Evolutionary conservation across 2,797 vertebrate species (phyloP).

Genomic region (Clarias pachynema): DNA sequence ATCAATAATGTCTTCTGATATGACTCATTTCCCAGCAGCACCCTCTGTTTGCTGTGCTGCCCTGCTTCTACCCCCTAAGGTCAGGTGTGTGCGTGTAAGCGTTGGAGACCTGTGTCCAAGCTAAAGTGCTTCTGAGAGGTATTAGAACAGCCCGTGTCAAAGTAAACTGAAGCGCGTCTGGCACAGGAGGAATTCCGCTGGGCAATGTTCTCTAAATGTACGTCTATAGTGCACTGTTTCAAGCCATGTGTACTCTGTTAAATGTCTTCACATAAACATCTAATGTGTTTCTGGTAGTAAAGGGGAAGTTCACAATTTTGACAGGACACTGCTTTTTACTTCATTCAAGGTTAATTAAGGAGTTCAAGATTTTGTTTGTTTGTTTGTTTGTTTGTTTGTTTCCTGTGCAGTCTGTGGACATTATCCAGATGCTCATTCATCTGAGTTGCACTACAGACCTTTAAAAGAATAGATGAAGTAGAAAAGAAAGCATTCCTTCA

Average conservation of each 20-base stretch:
- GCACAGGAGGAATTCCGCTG: constrained; percentile 58
- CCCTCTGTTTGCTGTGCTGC: constrained; percentile 58
- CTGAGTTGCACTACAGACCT: not conserved
- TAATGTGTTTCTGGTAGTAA: not conserved
- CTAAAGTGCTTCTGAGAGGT: constrained; percentile 72
- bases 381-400: not conserved
- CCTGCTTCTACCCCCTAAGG: constrained; percentile 72
- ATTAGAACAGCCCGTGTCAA: constrained; percentile 75
- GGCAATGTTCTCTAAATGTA: constrained; percentile 37
- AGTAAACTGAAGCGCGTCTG: constrained; percentile 66
- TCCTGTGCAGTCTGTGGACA: not conserved
- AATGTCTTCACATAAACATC: not conserved
- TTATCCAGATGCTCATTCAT: not conserved
- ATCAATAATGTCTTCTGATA: constrained; percentile 82
- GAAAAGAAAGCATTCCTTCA: not conserved
- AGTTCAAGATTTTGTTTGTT: not conserved
- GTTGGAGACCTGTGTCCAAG: constrained; percentile 71
- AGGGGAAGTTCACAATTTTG: not conserved
- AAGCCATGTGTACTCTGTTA: not conserved
- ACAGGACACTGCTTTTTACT: not conserved
- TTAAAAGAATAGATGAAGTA: not conserved
- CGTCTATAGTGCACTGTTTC: not conserved
- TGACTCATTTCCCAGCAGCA: constrained; percentile 78
- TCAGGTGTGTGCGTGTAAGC: constrained; percentile 72
- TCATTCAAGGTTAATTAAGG: not conserved